Conservation (phyloP, 2,113 vertebrate species). For the Prinia subflava region DNA sequence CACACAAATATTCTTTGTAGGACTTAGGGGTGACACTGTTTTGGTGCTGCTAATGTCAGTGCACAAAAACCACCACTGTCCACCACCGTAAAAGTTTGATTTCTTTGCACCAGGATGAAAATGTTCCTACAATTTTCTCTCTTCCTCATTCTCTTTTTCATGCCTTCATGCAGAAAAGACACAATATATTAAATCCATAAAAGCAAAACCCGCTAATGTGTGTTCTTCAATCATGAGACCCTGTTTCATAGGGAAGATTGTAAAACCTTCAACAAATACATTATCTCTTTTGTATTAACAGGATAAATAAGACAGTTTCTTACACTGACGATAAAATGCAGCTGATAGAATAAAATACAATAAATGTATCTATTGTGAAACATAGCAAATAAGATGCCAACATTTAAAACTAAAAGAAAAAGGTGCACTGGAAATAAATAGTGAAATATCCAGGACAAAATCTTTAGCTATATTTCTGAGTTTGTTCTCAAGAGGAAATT, state of each 20-base stretch:
- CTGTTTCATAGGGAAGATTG: neutral
- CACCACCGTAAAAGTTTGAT: neutral
- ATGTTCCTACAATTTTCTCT: neutral
- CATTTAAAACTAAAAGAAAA: neutral
- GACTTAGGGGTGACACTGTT: neutral
- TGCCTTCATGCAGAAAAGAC: neutral
- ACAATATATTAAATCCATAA: neutral
- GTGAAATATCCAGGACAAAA: neutral
- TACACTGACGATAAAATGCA: neutral
- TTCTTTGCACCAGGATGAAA: neutral
- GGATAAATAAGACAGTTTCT: neutral
- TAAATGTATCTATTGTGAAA: neutral
- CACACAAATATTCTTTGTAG: neutral
- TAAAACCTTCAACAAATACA: neutral
- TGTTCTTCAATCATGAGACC: neutral
- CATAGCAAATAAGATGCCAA: neutral
- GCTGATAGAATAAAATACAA: neutral
- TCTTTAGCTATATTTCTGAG: neutral
- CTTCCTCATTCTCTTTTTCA: neutral
- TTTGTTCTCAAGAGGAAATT: neutral
- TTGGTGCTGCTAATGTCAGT: neutral
- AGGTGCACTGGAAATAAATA: neutral
- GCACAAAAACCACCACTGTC: neutral
- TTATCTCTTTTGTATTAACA: neutral
- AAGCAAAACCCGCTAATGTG: neutral